Conservation (phyloP, 64 coral and sea anemone genomes). For the Anthopleura sola region DNA sequence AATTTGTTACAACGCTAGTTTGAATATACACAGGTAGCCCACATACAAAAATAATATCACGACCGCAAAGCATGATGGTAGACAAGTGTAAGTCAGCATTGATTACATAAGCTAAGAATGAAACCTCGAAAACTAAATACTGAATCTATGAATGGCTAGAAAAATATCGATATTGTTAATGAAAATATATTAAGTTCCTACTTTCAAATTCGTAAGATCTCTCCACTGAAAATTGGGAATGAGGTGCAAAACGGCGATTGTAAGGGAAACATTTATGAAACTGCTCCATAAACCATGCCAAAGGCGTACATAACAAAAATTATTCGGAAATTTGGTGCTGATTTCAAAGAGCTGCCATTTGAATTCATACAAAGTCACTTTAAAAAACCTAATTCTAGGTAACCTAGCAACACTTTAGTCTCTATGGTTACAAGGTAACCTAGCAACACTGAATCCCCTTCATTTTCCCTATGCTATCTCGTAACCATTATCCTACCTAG, state of each 20-base stretch:
- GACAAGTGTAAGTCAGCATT: not conserved
- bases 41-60: not conserved
- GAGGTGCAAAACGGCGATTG: not conserved
- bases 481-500: not conserved
- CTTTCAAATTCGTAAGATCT: not conserved
- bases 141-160: not conserved
- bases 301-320: not conserved
- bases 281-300: too few relatives aligned
- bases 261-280: not conserved
- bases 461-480: too few relatives aligned
- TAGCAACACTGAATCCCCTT: too few relatives aligned
- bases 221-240: not conserved
- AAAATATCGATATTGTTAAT: not conserved
- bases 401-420: not conserved
- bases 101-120: not conserved
- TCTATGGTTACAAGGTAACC: not conserved
- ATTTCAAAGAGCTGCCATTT: not conserved
- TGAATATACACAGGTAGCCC: not conserved
- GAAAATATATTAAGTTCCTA: too few relatives aligned
- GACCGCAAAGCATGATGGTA: not conserved
- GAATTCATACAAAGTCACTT: too few relatives aligned
- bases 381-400: not conserved
- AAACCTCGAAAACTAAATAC: too few relatives aligned
- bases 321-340: not conserved
- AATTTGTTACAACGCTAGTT: not conserved